Evolutionary conservation across 2,113 vertebrate species (phyloP), one percentile per base, ranked within the genome.

Genomic region (Erpornis zantholeuca): DNA sequence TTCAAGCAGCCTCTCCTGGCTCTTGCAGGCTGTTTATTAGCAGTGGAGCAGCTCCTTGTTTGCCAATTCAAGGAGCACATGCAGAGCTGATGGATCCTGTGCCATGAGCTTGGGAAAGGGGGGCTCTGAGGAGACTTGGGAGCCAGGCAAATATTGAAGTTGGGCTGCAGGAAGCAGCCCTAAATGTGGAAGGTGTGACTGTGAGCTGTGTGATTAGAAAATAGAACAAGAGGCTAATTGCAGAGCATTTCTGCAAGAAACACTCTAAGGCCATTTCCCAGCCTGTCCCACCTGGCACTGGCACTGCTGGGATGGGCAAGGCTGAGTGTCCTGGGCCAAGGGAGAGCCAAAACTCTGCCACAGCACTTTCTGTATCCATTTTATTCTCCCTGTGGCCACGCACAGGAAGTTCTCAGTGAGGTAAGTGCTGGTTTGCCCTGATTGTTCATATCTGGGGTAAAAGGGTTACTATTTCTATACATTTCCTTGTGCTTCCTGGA

Each of bases 291-390:
- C 35, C 56, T 25, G 27, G 15, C 8, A 12, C 11, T 33, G 83
- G 60, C 15, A 7, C 31, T 80, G 21, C 33, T 35, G 86, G 64
- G 42, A n/a, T 53, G 66, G 40, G 52, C 72, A 78, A 29, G 42
- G 47, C 10, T 36, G 6, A 66, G 69, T 7, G 5, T 20, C 47
- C 42, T 1, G 11, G 47, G 5, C 31, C 16, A 9, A 10, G 45
- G 1, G 42, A 65, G 71, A 53, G 20, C 44, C 78, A 19, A 12
- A 25, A 4, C 73, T 42, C 31, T 64, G 72, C 52, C 66, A 21
- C n/a, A 6, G 77, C 54, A 19, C 24, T 38, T 54, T 21, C 16
- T 14, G 0, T 1, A 4, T 3, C 69, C 40, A 1, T 36, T 76
- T 47, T 5, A 6, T 71, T 81, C 49, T 56, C 90, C 73, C 78